Percentiles rank a stretch among this genome's conserved stretches.
Evolutionary conservation across 2,888 invertebrate genomes (phyloP).

Genomic region (Drosophila percnosoma): DNA sequence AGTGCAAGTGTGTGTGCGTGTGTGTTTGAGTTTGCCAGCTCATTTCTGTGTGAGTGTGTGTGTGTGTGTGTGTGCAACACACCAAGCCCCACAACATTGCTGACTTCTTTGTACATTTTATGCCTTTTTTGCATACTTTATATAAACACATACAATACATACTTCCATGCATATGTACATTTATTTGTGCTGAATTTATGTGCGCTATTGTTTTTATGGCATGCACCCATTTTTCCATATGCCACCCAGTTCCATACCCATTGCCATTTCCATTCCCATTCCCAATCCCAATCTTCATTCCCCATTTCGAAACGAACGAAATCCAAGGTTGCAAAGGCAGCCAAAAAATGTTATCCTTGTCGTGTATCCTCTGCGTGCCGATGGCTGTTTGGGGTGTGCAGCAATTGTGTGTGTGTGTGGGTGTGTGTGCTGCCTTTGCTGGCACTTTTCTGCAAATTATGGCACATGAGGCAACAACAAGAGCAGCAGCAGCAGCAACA

Average conservation of each 20-base stretch:
- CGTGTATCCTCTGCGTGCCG: conserved; percentile 31
- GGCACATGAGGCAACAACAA: conserved; percentile 72
- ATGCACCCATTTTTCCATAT: conserved; percentile 80
- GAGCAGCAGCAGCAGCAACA: conserved; percentile 20
- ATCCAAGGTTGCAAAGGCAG: conserved; percentile 58
- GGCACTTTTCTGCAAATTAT: conserved; percentile 80
- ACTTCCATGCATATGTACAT: conserved; percentile 25
- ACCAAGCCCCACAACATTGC: conserved; percentile 28
- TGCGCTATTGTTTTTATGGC: conserved; percentile 83
- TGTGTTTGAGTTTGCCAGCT: conserved; percentile 38
- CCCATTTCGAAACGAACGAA: conserved; percentile 41
- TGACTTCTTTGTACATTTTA: conserved; percentile 66
- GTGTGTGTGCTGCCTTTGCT: conserved; percentile 35
- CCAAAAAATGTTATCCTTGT: conserved; percentile 71
- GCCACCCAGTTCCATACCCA: conserved; percentile 36
- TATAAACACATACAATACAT: conserved; percentile 24
- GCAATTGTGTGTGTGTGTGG: conserved; percentile 17
- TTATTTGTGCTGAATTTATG: conserved; percentile 81
- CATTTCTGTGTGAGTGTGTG: conserved; percentile 34
- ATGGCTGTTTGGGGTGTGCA: conserved; percentile 18
- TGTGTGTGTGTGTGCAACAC: conserved; percentile 20
- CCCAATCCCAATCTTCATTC: conserved; percentile 16
- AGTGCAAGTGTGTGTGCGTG: conserved; percentile 17
- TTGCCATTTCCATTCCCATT: conserved; percentile 19
- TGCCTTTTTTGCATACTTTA: conserved; percentile 77